Conservation (phyloP, 1,140 invertebrate genomes). For the Venturia canescens region DNA sequence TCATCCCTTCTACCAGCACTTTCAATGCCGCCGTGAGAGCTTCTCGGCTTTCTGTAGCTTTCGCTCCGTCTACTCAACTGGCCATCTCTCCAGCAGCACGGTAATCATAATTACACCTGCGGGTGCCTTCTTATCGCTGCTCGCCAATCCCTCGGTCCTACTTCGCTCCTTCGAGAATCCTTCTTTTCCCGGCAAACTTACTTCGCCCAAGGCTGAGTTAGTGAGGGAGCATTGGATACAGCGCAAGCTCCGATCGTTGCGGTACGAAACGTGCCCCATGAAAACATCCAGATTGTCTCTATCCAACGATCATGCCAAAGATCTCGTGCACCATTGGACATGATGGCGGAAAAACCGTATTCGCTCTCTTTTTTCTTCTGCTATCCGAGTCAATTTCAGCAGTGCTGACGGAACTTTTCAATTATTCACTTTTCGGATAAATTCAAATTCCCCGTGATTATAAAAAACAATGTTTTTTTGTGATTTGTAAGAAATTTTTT, state of each 20-base stretch:
- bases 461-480: too few relatives aligned
- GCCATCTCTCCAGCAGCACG: conserved; percentile 60
- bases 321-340: background rate
- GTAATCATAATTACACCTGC: conserved; percentile 72
- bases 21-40: conserved; percentile 13
- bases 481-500: too few relatives aligned
- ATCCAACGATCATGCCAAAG: background rate
- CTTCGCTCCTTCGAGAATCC: conserved; percentile 57
- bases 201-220: conserved; percentile 41
- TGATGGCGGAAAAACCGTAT: background rate
- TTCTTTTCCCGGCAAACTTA: conserved; percentile 45
- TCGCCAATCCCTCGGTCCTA: conserved; percentile 53
- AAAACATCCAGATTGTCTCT: background rate
- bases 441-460: too few relatives aligned
- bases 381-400: too few relatives aligned
- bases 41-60: conserved; percentile 58
- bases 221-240: background rate
- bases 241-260: background rate
- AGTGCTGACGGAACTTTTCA: too few relatives aligned
- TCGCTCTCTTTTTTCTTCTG: background rate
- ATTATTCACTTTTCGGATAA: too few relatives aligned
- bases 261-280: conserved; percentile 15
- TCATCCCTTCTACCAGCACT: conserved; percentile 9
- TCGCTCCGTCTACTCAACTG: conserved; percentile 24
- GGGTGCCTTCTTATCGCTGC: conserved; percentile 71